These are phyloP conservation scores for Rhinolophus sinicus DNA, from an alignment of 2,113 vertebrate genomes.

Conservation along the genomic window DNA sequence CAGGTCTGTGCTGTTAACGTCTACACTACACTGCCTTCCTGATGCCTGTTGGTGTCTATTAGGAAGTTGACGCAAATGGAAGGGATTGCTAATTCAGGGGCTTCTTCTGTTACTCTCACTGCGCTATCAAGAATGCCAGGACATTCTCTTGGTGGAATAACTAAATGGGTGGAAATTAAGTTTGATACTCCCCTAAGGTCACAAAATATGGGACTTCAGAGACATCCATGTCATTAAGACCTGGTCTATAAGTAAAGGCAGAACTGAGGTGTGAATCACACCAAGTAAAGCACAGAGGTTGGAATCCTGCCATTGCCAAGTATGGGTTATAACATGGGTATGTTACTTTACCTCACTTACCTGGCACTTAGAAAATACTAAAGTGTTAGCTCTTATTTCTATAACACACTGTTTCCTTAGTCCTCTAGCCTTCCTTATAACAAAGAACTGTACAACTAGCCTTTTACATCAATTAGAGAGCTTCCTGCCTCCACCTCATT, in stretches of 20 bases:
- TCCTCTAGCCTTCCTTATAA: not conserved
- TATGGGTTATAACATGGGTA: not conserved
- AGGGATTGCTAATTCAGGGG: not conserved
- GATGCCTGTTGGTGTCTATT: not conserved
- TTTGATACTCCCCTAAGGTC: not conserved
- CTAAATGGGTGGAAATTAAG: not conserved
- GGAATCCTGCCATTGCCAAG: not conserved
- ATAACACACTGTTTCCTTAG: not conserved
- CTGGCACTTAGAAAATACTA: constrained; percentile 15
- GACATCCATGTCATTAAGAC: not conserved
- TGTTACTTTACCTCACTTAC: not conserved
- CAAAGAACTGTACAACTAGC: not conserved
- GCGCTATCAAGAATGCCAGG: not conserved
- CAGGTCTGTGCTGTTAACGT: not conserved
- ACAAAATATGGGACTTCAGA: not conserved
- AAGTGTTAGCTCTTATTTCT: not conserved
- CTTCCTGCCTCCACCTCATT: not conserved
- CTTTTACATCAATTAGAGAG: not conserved
- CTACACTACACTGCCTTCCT: not conserved
- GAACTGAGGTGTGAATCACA: not conserved
- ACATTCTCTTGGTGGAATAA: not conserved
- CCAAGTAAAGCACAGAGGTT: not conserved
- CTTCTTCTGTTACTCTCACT: not conserved
- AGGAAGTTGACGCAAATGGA: constrained; percentile 8
- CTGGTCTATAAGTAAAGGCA: not conserved